These are phyloP conservation scores for Calosoma granatense DNA, from an alignment of 1,140 invertebrate species.

Conservation along the genomic window DNA sequence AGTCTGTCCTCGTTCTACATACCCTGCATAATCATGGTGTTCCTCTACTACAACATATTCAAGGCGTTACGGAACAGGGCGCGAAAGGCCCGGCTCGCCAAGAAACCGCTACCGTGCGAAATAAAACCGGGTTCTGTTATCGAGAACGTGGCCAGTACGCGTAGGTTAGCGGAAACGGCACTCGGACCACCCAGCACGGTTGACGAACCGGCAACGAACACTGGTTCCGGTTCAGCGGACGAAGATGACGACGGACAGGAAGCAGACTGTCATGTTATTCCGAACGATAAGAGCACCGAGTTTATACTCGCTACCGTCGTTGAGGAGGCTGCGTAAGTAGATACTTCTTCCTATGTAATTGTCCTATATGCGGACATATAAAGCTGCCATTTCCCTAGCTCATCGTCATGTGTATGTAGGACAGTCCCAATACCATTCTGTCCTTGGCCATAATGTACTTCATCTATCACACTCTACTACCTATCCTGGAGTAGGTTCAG, in stretches of 20 bases:
- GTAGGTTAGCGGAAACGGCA: constrained; percentile 69
- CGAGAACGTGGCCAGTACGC: constrained; percentile 76
- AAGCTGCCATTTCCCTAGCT: background rate
- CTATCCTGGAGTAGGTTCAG: too few species aligned
- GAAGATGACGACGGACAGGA: constrained; percentile 66
- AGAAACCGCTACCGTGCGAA: constrained; percentile 60
- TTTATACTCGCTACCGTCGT: constrained; percentile 77
- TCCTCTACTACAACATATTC: constrained; percentile 97
- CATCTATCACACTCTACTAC: background rate
- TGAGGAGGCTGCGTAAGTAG: constrained; percentile 55
- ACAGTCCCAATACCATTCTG: too few species aligned
- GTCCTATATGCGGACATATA: background rate
- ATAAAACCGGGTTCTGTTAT: constrained; percentile 74
- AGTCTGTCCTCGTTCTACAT: constrained; percentile 98
- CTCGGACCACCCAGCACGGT: constrained; percentile 50
- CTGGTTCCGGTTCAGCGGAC: constrained; percentile 80
- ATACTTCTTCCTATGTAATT: background rate
- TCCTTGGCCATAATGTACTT: too few species aligned
- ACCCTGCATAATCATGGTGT: constrained; percentile 97
- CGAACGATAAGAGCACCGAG: constrained; percentile 80
- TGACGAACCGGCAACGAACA: constrained; percentile 72
- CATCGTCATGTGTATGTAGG: background rate
- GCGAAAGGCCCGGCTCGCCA: constrained; percentile 62
- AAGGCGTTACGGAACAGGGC: constrained; percentile 77
- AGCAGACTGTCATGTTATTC: constrained; percentile 70